phyloP scores from a whole-genome alignment of 2,113 vertebrate genomes.

The Edolisoma coerulescens region DNA sequence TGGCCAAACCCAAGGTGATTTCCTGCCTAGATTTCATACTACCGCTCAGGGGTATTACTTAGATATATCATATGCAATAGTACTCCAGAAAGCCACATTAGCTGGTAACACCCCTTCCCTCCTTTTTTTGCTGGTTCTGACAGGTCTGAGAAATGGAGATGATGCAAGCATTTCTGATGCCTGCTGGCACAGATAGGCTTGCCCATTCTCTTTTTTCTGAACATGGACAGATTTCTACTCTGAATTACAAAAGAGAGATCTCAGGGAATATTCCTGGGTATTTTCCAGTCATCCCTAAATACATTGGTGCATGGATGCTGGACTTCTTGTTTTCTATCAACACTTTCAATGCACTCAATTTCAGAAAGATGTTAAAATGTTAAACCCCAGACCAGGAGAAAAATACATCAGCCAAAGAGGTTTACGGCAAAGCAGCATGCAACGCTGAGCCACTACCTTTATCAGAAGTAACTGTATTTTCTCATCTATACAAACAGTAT shows the following conservation, averaged over 20 bases:
- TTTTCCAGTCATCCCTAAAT: not conserved
- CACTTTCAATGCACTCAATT: not conserved
- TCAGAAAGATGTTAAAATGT: not conserved
- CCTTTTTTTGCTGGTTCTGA: not conserved
- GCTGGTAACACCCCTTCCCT: not conserved
- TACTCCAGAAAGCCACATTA: not conserved
- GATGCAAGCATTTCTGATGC: not conserved
- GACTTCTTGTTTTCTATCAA: not conserved
- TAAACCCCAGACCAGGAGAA: not conserved
- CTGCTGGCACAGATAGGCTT: not conserved
- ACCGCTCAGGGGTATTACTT: not conserved
- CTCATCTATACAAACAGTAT: not conserved
- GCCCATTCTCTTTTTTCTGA: not conserved
- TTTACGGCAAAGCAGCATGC: not conserved
- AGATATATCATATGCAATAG: fast-evolving
- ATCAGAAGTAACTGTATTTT: not conserved
- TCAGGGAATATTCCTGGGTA: not conserved
- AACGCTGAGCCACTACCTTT: not conserved
- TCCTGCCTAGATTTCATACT: not conserved
- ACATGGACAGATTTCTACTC: not conserved
- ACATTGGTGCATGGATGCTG: not conserved
- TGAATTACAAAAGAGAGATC: not conserved
- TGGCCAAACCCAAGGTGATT: not conserved
- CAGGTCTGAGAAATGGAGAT: not conserved
- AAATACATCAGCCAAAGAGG: not conserved